phyloP scores from a whole-genome alignment of 1,140 invertebrate genomes.

The Hypothenemus hampei region DNA sequence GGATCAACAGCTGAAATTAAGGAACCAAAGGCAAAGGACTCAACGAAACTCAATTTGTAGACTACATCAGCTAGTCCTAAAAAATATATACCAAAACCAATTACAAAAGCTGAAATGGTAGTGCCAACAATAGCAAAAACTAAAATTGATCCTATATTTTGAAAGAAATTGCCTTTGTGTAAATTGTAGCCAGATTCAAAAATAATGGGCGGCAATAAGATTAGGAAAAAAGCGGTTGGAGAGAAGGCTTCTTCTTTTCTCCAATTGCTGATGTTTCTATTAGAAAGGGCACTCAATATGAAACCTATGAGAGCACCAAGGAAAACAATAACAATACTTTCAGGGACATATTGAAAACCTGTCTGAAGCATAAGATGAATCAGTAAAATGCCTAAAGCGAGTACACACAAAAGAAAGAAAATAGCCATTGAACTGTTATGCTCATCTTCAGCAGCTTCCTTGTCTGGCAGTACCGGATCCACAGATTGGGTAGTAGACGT shows the following conservation, averaged over 20 bases:
- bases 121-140: slow-evolving; percentile 97
- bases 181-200: slow-evolving; percentile 99
- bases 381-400: slow-evolving; percentile 87
- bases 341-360: slow-evolving; percentile 94
- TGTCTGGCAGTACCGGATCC: slow-evolving; percentile 69
- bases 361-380: slow-evolving; percentile 94
- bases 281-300: slow-evolving; percentile 84
- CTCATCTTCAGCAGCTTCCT: slow-evolving; percentile 88
- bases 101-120: slow-evolving; percentile 88
- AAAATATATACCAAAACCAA: slow-evolving; percentile 92
- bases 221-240: slow-evolving; percentile 94
- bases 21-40: slow-evolving; percentile 98
- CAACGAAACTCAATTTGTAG: slow-evolving; percentile 87
- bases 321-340: slow-evolving; percentile 96
- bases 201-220: slow-evolving; percentile 96
- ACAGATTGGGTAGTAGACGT: slow-evolving; percentile 50
- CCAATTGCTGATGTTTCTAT: slow-evolving; percentile 87
- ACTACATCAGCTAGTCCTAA: slow-evolving; percentile 84
- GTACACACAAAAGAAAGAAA: slow-evolving; percentile 91
- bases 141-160: slow-evolving; percentile 92
- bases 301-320: slow-evolving; percentile 89
- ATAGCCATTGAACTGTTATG: slow-evolving; percentile 95
- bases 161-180: slow-evolving; percentile 98
- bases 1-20: slow-evolving; percentile 98
- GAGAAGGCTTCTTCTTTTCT: slow-evolving; percentile 95